Conservation (phyloP, 2,888 invertebrate genomes). For the Spisula solida region DNA sequence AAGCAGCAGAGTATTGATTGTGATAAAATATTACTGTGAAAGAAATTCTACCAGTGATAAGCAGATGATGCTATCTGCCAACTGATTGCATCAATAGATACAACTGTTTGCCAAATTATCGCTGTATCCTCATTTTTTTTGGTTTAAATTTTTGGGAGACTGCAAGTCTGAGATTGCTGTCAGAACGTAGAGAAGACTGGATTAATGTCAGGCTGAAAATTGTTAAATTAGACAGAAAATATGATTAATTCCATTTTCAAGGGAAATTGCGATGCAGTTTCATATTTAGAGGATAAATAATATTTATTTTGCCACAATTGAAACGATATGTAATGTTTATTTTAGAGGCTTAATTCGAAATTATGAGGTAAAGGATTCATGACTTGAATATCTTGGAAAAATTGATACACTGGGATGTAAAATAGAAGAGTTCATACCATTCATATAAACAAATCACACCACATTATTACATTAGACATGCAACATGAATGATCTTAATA, state of each 20-base stretch:
- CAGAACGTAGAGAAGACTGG: not conserved
- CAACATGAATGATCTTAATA: not conserved
- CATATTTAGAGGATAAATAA: conserved; percentile 8
- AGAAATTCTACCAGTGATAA: conserved; percentile 2
- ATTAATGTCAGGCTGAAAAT: conserved; percentile 4
- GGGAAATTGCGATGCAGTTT: not conserved
- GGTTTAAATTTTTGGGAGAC: not conserved
- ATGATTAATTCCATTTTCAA: conserved; percentile 20
- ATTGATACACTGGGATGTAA: not conserved
- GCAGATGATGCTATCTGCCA: not conserved
- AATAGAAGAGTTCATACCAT: too few species aligned
- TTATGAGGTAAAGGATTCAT: not conserved
- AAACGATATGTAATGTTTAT: not conserved
- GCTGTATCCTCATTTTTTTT: not conserved
- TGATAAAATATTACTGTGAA: not conserved
- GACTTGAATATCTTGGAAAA: not conserved
- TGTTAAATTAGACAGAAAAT: conserved; percentile 15
- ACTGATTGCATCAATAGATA: not conserved
- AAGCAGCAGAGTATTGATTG: not conserved
- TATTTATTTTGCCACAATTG: not conserved
- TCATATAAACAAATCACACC: too few species aligned
- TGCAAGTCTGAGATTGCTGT: not conserved
- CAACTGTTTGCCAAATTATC: not conserved
- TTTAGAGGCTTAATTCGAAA: conserved; percentile 8
- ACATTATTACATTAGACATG: not conserved